Percentiles rank a stretch among this genome's conserved stretches.
Evolutionary conservation across 2,113 vertebrate species (phyloP).

Genomic region (Megaceryle maxima): DNA sequence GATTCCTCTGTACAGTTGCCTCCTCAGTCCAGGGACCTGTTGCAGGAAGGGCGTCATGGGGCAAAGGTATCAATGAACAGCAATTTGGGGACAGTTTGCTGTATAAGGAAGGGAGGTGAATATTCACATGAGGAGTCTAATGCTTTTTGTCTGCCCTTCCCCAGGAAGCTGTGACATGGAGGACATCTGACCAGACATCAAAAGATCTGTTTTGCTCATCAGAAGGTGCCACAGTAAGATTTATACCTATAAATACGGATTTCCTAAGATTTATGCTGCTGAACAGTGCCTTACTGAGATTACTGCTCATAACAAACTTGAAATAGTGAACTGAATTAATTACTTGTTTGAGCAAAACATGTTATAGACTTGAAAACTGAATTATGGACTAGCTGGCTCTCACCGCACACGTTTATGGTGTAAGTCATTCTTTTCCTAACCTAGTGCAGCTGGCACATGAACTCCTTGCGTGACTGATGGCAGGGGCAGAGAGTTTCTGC

Average conservation of each 20-base stretch:
- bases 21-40: accelerated
- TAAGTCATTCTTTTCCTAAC: background rate
- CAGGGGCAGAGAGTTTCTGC: background rate
- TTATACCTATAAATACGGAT: background rate
- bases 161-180: background rate
- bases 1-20: background rate
- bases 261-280: background rate
- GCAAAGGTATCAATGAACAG: background rate
- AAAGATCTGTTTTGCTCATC: background rate
- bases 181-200: background rate
- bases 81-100: background rate
- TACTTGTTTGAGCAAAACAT: background rate
- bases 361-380: background rate
- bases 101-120: background rate
- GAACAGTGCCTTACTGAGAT: background rate
- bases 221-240: background rate
- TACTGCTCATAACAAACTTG: background rate
- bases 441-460: background rate
- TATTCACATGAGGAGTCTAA: background rate
- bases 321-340: background rate
- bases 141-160: background rate
- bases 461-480: background rate
- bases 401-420: background rate
- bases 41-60: background rate
- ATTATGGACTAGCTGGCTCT: background rate